Evolutionary conservation across 23 tunicate species (phyloP).

Genomic region (Halocynthia roretzi): DNA sequence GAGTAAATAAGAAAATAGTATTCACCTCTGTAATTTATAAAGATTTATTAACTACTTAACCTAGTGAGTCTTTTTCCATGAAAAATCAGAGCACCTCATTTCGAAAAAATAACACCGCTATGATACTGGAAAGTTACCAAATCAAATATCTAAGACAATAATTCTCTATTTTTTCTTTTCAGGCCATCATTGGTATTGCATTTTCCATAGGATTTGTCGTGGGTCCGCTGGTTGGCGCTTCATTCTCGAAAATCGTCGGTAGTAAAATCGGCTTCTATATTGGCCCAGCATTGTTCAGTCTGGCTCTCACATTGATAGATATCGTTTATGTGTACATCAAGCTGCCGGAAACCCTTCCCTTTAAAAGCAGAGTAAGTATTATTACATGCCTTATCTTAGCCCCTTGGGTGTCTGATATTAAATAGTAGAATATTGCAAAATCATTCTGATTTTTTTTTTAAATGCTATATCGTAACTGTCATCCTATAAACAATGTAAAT

Average conservation of each 20-base stretch:
- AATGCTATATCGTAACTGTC: no score
- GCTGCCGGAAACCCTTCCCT: conserved; percentile 72
- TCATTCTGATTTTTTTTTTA: no score
- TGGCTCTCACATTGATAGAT: conserved; percentile 53
- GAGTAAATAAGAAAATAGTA: not conserved
- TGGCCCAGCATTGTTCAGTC: conserved; percentile 65
- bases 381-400: not conserved
- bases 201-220: conserved; percentile 87
- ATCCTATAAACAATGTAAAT: no score
- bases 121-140: no score
- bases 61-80: no score
- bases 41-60: no score
- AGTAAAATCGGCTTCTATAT: conserved; percentile 39
- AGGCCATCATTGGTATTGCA: conserved; percentile 87
- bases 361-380: conserved; percentile 54
- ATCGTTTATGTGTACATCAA: conserved; percentile 31
- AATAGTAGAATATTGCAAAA: no score
- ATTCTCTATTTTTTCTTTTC: conserved; percentile 9
- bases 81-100: no score
- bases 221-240: conserved; percentile 90
- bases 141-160: no score
- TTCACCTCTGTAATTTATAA: no score
- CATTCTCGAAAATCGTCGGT: conserved; percentile 29
- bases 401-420: no score
- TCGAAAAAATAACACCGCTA: not conserved